A percentile compares a stretch with the other conserved stretches of the same genome.
These are phyloP conservation scores for Parasteatoda tepidariorum DNA, from an alignment of 1,140 invertebrate species.

Conservation along the genomic window DNA sequence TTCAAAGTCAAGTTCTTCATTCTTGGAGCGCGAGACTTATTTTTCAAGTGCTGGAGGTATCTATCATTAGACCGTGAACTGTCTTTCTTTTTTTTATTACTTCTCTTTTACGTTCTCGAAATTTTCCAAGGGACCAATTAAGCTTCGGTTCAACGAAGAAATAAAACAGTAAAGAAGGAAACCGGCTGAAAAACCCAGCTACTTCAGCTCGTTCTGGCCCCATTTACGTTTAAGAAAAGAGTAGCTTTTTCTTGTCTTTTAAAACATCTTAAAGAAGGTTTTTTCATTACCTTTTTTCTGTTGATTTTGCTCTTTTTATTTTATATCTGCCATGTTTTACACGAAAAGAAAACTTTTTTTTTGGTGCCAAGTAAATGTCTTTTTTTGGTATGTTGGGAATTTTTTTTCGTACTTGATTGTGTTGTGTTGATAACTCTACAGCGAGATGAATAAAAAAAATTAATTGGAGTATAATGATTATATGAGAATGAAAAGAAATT, in stretches of 20 bases:
- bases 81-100: no score
- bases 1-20: constrained; percentile 18
- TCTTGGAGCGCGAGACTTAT: constrained; percentile 7
- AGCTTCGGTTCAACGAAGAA: constrained; percentile 3
- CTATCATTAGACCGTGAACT: constrained; percentile 36
- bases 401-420: no score
- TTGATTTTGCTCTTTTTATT: not conserved
- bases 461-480: no score
- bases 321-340: not conserved
- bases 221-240: constrained; percentile 48
- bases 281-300: constrained; percentile 4
- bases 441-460: no score
- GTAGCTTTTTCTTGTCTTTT: constrained; percentile 30
- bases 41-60: constrained; percentile 16
- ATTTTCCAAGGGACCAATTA: constrained; percentile 57
- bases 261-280: not conserved
- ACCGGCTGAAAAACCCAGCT: constrained; percentile 33
- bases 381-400: no score
- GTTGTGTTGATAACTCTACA: no score
- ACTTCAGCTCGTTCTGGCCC: constrained; percentile 39
- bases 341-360: not conserved
- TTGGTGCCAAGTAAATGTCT: no score
- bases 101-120: not conserved
- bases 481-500: no score
- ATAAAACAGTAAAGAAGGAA: not conserved